These are phyloP conservation scores for Campoletis sonorensis DNA, from an alignment of 1,140 invertebrate species.

Conservation along the genomic window DNA sequence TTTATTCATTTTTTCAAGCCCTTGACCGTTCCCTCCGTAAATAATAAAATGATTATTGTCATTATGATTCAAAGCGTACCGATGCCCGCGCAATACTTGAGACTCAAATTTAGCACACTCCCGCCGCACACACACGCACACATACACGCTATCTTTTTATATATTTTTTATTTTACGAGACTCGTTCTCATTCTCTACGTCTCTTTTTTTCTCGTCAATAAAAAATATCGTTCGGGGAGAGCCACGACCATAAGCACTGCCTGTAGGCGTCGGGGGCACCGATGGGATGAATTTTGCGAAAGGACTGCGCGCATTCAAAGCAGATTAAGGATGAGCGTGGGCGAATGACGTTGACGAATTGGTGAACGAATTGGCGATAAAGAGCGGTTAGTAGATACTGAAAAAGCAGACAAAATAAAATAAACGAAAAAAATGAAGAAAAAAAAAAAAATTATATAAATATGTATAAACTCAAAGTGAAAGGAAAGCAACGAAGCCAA, in stretches of 20 bases:
- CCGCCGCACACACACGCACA: background rate
- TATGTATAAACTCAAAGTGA: background rate
- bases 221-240: background rate
- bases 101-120: too few relatives aligned
- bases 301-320: constrained; percentile 6
- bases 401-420: constrained; percentile 47
- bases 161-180: background rate
- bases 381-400: constrained; percentile 48
- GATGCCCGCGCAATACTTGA: background rate
- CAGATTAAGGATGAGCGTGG: constrained; percentile 16
- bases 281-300: background rate
- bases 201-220: background rate
- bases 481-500: constrained; percentile 1
- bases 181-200: background rate
- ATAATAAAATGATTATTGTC: constrained; percentile 15
- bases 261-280: too few relatives aligned
- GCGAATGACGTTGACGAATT: constrained; percentile 6
- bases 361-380: constrained; percentile 43
- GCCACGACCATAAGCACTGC: too few relatives aligned
- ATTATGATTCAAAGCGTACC: background rate
- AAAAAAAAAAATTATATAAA: too few relatives aligned
- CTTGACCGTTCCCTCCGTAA: background rate
- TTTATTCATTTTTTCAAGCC: background rate
- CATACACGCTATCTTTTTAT: background rate
- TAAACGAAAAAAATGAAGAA: constrained; percentile 18